A percentile compares a stretch with the other conserved stretches of the same genome.
Conservation (phyloP, 2,113 vertebrate genomes). For the Halcyon senegalensis region DNA sequence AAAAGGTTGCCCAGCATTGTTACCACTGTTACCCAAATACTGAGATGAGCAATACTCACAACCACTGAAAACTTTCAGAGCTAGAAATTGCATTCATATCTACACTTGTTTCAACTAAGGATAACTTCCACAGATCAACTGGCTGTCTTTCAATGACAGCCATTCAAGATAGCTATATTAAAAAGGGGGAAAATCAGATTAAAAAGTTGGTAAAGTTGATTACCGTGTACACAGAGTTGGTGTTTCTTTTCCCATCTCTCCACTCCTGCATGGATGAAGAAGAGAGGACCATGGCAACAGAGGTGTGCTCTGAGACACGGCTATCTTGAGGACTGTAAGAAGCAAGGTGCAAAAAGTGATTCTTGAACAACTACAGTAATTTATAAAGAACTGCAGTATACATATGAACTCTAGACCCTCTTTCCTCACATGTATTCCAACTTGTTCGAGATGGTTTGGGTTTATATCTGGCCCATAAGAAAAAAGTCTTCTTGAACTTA, state of each 20-base stretch:
- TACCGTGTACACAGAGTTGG: not conserved
- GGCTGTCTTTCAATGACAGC: not conserved
- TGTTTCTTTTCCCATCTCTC: not conserved
- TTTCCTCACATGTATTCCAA: not conserved
- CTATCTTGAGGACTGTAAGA: not conserved
- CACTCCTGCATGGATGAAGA: rapidly evolving
- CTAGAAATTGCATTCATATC: not conserved
- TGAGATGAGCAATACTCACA: not conserved
- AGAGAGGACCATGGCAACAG: not conserved
- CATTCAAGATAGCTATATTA: not conserved
- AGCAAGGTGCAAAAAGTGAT: not conserved
- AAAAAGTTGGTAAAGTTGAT: not conserved
- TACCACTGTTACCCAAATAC: not conserved
- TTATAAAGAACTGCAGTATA: not conserved
- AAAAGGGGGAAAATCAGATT: rapidly evolving
- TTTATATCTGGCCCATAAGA: not conserved
- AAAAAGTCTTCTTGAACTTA: not conserved
- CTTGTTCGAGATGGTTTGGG: not conserved
- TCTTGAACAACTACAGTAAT: not conserved
- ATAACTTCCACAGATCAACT: not conserved
- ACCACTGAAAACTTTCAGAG: not conserved
- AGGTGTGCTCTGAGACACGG: not conserved
- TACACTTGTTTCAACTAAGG: not conserved
- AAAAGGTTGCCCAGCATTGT: not conserved
- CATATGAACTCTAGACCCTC: not conserved